These are phyloP conservation scores for Gonatopus flavifemur DNA, from an alignment of 1,140 invertebrate species.

Conservation along the genomic window DNA sequence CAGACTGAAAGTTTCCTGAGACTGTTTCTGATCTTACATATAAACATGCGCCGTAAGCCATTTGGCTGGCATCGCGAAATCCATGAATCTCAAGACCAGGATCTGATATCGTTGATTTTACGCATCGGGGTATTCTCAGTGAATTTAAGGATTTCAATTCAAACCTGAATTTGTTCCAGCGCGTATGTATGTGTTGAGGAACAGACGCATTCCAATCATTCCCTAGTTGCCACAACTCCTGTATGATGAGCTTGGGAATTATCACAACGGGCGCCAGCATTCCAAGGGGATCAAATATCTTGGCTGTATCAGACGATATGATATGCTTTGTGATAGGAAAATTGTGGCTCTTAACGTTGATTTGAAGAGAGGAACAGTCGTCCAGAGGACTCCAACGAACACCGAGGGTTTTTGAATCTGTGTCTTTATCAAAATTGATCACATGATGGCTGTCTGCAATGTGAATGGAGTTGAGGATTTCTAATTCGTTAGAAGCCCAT, in stretches of 20 bases:
- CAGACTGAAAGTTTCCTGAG: background rate
- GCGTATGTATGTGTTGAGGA: constrained; percentile 10
- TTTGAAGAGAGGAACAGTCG: background rate
- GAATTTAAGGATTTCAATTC: background rate
- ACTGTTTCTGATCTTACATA: background rate
- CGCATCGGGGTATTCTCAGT: background rate
- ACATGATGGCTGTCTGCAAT: no score
- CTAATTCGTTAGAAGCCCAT: no score
- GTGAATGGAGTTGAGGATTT: no score
- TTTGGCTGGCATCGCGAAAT: constrained; percentile 5
- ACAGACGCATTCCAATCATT: constrained; percentile 43
- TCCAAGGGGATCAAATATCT: constrained; percentile 14
- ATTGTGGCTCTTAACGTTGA: background rate
- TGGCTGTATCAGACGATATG: background rate
- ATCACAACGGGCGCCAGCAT: constrained; percentile 23
- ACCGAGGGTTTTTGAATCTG: no score
- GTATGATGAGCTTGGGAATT: constrained; percentile 29
- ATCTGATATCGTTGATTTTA: background rate
- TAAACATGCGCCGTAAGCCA: constrained; percentile 4
- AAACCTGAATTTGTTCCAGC: background rate
- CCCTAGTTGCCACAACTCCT: constrained; percentile 33
- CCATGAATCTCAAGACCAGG: constrained; percentile 5
- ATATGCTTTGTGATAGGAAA: background rate
- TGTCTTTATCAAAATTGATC: no score
- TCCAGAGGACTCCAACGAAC: background rate